Percentiles rank a stretch among this genome's conserved stretches.
These are phyloP conservation scores for Chymomyza costata DNA, from an alignment of 1,140 invertebrate genomes.

Conservation along the genomic window DNA sequence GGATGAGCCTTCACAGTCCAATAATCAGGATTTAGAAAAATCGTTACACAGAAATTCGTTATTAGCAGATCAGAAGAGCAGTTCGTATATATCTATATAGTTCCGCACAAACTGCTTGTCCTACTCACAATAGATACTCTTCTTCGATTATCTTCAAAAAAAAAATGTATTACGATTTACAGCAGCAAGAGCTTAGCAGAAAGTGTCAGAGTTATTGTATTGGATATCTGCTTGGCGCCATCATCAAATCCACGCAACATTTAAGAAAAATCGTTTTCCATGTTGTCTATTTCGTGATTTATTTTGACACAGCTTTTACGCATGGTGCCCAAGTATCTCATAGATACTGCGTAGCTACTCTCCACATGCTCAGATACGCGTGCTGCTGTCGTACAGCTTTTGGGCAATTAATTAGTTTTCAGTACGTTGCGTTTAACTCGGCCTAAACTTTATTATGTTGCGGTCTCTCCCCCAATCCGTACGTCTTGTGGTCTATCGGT, in stretches of 20 bases:
- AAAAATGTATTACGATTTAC: neutral
- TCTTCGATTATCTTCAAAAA: too few relatives aligned
- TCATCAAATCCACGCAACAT: conserved; percentile 19
- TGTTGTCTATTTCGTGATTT: conserved; percentile 56
- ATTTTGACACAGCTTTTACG: conserved; percentile 25
- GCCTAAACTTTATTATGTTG: neutral
- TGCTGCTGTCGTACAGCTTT: conserved; percentile 13
- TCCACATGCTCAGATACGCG: conserved; percentile 19
- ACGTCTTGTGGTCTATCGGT: conserved; percentile 8
- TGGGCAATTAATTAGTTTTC: conserved; percentile 59
- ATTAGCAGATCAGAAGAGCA: too few relatives aligned
- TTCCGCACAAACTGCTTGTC: too few relatives aligned
- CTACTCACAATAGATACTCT: too few relatives aligned
- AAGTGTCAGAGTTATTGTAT: conserved; percentile 48
- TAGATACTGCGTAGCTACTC: conserved; percentile 3
- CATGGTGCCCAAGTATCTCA: conserved; percentile 57
- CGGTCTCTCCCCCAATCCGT: too few relatives aligned
- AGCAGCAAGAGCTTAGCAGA: conserved; percentile 21
- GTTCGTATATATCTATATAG: too few relatives aligned
- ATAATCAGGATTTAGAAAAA: too few relatives aligned
- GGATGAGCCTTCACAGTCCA: too few relatives aligned
- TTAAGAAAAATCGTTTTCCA: conserved; percentile 1
- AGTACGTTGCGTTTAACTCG: conserved; percentile 1
- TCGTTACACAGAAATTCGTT: too few relatives aligned
- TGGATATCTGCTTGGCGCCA: conserved; percentile 50